Evolutionary conservation across 2,797 vertebrate species (phyloP).

Genomic region (Gallinago stenura): DNA sequence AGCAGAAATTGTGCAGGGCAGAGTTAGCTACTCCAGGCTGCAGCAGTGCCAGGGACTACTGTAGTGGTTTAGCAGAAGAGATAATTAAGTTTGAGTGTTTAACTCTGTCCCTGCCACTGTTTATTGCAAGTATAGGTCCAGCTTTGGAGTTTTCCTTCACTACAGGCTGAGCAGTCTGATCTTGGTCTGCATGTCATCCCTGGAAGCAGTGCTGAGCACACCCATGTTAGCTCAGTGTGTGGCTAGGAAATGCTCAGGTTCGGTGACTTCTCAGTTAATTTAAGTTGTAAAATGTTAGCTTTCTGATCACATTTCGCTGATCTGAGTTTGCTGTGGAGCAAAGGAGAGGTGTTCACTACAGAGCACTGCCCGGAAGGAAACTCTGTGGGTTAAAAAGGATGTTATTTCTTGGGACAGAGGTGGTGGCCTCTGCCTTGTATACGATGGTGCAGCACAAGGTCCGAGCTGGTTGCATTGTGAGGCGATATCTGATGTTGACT

Average conservation of each 20-base stretch:
- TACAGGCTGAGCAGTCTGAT: not conserved
- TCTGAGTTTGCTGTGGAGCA: not conserved
- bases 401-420: not conserved
- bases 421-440: not conserved
- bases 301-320: not conserved
- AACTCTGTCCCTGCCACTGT: not conserved
- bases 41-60: not conserved
- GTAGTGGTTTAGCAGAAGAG: not conserved
- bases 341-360: not conserved
- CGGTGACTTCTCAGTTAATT: not conserved
- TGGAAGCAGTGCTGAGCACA: not conserved
- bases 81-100: not conserved
- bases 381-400: not conserved
- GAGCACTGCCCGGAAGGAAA: not conserved
- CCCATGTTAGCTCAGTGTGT: not conserved
- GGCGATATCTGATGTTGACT: fast-evolving
- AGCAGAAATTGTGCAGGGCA: not conserved
- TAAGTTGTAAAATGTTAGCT: not conserved
- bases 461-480: not conserved
- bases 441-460: fast-evolving
- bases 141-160: not conserved
- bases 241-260: not conserved
- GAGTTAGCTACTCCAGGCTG: not conserved
- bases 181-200: not conserved
- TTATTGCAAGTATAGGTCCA: not conserved